These are phyloP conservation scores for Anthophora plumipes DNA, from an alignment of 2,888 invertebrate genomes.

Conservation along the genomic window DNA sequence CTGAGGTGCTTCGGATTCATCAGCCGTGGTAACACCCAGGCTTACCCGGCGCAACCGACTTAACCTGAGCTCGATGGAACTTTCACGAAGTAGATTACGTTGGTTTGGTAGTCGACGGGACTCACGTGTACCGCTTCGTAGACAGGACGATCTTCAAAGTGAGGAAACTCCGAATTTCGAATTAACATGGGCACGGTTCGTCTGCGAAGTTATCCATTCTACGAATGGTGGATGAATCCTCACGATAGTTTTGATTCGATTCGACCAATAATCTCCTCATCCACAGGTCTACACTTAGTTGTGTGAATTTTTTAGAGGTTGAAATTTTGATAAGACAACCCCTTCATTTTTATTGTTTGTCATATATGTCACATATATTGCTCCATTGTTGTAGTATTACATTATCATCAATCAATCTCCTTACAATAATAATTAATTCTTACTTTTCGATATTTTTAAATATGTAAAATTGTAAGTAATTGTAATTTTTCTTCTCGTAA, in stretches of 20 bases:
- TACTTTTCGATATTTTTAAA: too few species aligned
- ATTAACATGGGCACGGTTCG: conserved; percentile 58
- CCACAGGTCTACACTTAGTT: background rate
- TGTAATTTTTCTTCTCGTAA: too few species aligned
- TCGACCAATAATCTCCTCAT: background rate
- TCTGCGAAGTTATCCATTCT: conserved; percentile 51
- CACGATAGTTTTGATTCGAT: conserved; percentile 2
- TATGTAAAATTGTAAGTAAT: too few species aligned
- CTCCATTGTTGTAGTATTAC: too few species aligned
- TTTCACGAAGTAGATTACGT: conserved; percentile 68
- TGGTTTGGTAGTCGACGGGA: conserved; percentile 16
- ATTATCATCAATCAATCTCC: too few species aligned
- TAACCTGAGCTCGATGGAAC: conserved; percentile 65
- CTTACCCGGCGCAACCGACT: conserved; percentile 60
- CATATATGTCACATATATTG: too few species aligned
- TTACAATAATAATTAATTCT: too few species aligned
- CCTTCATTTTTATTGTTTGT: too few species aligned
- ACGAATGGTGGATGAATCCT: background rate
- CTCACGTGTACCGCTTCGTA: conserved; percentile 28
- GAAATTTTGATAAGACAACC: too few species aligned
- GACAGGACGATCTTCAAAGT: conserved; percentile 55
- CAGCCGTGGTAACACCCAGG: conserved; percentile 65
- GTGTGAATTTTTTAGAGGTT: too few species aligned
- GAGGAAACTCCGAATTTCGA: conserved; percentile 43
- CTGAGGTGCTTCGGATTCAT: conserved; percentile 61